Base-by-base conservation (phyloP, 2,113 vertebrate genomes). In the Pachyramphus minor region DNA sequence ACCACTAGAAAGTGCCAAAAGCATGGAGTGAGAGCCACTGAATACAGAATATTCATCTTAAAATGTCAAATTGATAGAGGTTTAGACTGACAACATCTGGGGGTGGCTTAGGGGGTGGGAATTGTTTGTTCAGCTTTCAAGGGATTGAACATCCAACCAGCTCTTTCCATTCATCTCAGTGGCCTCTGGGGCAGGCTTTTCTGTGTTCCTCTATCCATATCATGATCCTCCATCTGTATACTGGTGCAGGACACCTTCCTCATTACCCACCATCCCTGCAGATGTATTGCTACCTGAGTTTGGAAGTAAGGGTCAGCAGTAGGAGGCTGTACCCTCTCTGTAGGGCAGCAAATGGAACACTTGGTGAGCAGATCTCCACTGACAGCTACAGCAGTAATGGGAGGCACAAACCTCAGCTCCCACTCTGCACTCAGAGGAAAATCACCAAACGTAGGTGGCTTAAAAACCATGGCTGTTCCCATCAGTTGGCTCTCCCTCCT, bases 1-100 rank as follows among this genome's bases (percentile, higher is more conserved):
- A 92, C 86, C 86, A 92, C 92, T 95, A 79, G 66, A 92, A 90
- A 92, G 76, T 90, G 76, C 76, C 83, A 77, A 84, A 90, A 88
- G 79, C 72, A 90, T 35, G 74, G 37, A 92, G 22, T 60, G 74
- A 92, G 88, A 90, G 76, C 37, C 64, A 52, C 72, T 82, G 90
- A 79, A 90, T 35, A 33, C 20, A 58, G 60, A 84, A 90, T 55
- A 95, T 78, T 86, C 53, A 85, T 76, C 74, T 87, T 82, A 89
- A 89, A 95, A 88, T 71, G 56, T 84, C 85, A 81, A 52, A 95
- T 25, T 77, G 45, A 88, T 93, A 30, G 44, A 60, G 1, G 16
- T 35, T 86, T 62, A 47, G 39, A 64, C 55, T 31, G 64, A 93
- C 72, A 88, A 80, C 21, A 14, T 66, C 59, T 87, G 69, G 41